phyloP scores from a whole-genome alignment of 2,888 invertebrate genomes.

The Lasioglossum zephyrum region DNA sequence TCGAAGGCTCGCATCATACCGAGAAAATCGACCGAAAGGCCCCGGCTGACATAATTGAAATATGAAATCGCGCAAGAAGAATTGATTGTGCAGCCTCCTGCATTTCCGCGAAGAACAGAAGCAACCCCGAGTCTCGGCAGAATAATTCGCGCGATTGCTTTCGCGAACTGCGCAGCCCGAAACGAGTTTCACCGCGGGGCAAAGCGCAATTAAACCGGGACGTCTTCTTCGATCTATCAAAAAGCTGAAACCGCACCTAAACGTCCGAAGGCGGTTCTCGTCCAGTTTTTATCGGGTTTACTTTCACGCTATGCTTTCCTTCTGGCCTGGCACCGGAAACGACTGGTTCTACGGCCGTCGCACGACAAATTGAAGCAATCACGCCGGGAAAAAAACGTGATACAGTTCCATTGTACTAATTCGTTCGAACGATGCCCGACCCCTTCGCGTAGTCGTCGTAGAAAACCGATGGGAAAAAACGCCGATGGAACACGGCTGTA shows the following conservation, averaged over 20 bases:
- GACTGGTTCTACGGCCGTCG: conserved; percentile 11
- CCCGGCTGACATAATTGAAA: neutral
- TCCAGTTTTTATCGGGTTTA: conserved; percentile 68
- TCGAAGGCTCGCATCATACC: too few species aligned
- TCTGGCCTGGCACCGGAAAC: conserved; percentile 32
- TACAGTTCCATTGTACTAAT: conserved; percentile 3
- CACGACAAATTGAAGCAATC: conserved; percentile 56
- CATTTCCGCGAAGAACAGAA: neutral
- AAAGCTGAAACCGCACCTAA: conserved; percentile 25
- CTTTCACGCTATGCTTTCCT: conserved; percentile 71
- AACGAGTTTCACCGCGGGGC: conserved; percentile 27
- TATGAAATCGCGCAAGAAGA: neutral
- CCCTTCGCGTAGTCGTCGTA: neutral
- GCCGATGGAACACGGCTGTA: neutral
- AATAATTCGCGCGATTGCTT: conserved; percentile 2
- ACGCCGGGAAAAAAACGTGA: neutral
- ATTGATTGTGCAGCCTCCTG: neutral
- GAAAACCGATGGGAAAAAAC: neutral
- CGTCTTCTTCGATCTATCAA: conserved; percentile 34
- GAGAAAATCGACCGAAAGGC: too few species aligned
- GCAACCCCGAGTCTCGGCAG: neutral
- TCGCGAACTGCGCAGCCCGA: neutral
- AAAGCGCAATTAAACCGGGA: conserved; percentile 35
- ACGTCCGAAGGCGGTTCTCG: conserved; percentile 31
- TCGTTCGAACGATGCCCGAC: conserved; percentile 22